A percentile compares a stretch with the other conserved stretches of the same genome.
These are phyloP conservation scores for Lucilia cuprina DNA, from an alignment of 1,140 invertebrate genomes.

Conservation along the genomic window DNA sequence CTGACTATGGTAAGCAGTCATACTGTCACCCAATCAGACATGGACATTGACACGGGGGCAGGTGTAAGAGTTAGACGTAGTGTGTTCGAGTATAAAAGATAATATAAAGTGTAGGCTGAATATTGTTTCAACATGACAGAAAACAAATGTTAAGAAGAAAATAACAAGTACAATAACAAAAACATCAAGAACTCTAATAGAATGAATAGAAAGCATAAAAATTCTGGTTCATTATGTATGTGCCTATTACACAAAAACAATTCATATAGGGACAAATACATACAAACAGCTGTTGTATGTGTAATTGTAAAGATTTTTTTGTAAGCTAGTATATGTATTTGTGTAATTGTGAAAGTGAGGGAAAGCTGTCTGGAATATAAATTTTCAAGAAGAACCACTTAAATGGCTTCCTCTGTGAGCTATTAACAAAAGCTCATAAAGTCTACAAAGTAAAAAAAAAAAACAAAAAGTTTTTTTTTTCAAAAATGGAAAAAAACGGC, in stretches of 20 bases:
- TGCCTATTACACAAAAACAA: neutral
- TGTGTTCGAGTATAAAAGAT: neutral
- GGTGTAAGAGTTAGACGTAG: neutral
- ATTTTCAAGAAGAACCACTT: constrained; percentile 61
- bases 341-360: neutral
- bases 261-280: neutral
- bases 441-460: constrained; percentile 26
- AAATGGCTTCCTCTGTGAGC: constrained; percentile 55
- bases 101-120: neutral
- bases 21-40: neutral
- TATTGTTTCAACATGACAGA: constrained; percentile 11
- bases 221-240: neutral
- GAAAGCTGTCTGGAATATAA: constrained; percentile 48
- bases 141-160: neutral
- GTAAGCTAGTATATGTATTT: neutral
- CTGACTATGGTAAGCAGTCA: neutral
- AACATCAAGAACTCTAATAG: neutral
- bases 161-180: constrained; percentile 13
- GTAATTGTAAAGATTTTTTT: neutral
- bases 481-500: constrained; percentile 12
- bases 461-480: neutral
- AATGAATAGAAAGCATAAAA: neutral
- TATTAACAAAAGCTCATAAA: constrained; percentile 36
- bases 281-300: neutral
- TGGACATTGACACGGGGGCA: neutral